Conservation (phyloP, 1,140 invertebrate species). For the Eupeodes corollae region DNA sequence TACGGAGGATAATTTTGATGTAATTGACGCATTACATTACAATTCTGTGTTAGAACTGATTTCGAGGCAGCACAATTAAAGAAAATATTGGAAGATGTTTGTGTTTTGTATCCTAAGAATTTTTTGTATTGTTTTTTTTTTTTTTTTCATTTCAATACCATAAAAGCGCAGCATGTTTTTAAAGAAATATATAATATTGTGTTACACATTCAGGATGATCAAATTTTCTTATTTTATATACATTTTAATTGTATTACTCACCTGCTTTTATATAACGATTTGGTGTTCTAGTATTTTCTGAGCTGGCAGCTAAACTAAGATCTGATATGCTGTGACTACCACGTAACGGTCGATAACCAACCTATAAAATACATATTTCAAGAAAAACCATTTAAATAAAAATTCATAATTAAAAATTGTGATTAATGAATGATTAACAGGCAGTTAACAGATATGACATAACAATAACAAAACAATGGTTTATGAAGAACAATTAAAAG, state of each 20-base stretch:
- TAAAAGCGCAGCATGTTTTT: not conserved
- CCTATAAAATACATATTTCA: constrained; percentile 40
- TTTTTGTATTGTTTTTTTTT: too few relatives aligned
- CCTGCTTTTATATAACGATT: constrained; percentile 31
- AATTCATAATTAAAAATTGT: too few relatives aligned
- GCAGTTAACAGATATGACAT: too few relatives aligned
- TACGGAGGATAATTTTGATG: constrained; percentile 38
- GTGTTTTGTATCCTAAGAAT: constrained; percentile 4
- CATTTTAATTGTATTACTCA: constrained; percentile 8
- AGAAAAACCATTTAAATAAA: not conserved
- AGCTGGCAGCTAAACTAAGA: constrained; percentile 40
- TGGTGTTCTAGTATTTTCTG: constrained; percentile 37
- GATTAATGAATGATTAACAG: too few relatives aligned
- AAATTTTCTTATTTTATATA: constrained; percentile 2
- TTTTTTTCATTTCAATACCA: not conserved
- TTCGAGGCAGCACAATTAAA: constrained; percentile 35
- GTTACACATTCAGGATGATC: constrained; percentile 15
- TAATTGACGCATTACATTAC: constrained; percentile 33
- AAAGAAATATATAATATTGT: not conserved
- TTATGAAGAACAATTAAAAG: too few relatives aligned
- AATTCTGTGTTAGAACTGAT: constrained; percentile 37
- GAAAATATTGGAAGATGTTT: constrained; percentile 12
- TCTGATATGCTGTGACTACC: constrained; percentile 73
- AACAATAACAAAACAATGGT: too few relatives aligned
- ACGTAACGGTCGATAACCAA: constrained; percentile 64